Base-by-base conservation (phyloP, 2,888 invertebrate species). In the Dastarcus helophoroides region DNA sequence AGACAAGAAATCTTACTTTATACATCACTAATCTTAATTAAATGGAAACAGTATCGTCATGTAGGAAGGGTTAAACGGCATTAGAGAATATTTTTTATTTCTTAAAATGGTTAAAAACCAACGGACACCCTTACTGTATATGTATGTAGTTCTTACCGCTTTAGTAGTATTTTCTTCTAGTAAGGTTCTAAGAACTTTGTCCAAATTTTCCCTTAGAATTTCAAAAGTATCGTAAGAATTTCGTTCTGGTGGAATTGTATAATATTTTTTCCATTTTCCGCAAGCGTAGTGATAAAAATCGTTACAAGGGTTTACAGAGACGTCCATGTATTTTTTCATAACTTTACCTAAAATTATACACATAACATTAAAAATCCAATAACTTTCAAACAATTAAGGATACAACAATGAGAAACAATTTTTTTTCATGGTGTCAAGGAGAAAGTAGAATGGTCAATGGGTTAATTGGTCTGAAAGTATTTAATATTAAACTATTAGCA, bases 171-270 rank as follows among this genome's bases (percentile, higher is more conserved):
- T 39, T 38, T 73, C 71, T 42, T 77, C 73, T 14, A 83, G 58
- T 8, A 84, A 59, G 41, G 79, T 73, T 50, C 68, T 73, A 23
- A 85, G 57, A 2, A 79, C 75, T 1, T 67, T 52, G 51, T 84
- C 81, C 26, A 85, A 61, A 44, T 82, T 83, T 63, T 89, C 85
- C 44, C 86, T 69, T 4, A 91, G 64, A 69, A 85, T 83, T 64
- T 88, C 88, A 56, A 91, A 91, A 0, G 86, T 90, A 46, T 89
- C 89, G 58, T 83, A 90, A 3, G 81, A 79, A 4, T 84, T 79
- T 60, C 86, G 83, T 49, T 90, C 90, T 29, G 83, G 78, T 2
- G 91, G 91, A 48, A 91, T 85, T 0, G 85, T 82, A 60, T 90
- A 84, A 22, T 76, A 66, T 29, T 74, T 71, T 16, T 79, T 74